Base-by-base conservation (phyloP, 2,888 invertebrate genomes). In the Lasioglossum malachurum region DNA sequence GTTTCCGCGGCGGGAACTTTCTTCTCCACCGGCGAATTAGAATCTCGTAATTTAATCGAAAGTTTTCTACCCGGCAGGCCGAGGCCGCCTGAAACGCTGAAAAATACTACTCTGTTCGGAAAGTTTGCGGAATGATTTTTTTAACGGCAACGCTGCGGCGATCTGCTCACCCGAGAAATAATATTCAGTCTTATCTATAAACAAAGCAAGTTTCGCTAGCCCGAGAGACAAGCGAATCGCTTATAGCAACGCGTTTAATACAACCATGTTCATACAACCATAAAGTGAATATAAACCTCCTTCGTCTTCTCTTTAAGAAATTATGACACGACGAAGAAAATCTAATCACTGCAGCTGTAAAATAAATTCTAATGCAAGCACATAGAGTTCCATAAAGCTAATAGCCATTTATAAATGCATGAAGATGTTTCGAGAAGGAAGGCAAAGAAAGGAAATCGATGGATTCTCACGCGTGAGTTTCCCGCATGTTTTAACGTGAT, bases 1-100 rank as follows among this genome's bases (percentile, higher is more conserved):
- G 76, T 77, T 67, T 75, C 35, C 57, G 83, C 67, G 67, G 44
- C 57, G 31, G 31, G 73, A 78, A 86, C 86, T 82, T 86, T 86
- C 60, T 49, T 67, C 57, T 67, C 57, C 38, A 5, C 67, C 57
- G 60, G 27, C 78, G 86, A 86, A 86, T 86, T 86, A 86, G 76
- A 82, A 86, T 86, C 75, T 67, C 75, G 82, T 81, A 67, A 86
- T 86, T 86, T 79, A 73, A 74, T 78, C 57, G 74, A 76, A 86
- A 86, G 57, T 86, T 86, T 82, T 76, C 60, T 64, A n/a, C 41
- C 71, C 19, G 27, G 44, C 71, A 23, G 57, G 46, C 12, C 38
- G 75, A 64, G 53, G 75, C 72, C 38, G 80, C 10, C 41, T n/a
- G 75, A 75, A 83, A 44, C 53, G 72, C 27, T 16, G 60, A 57